These are phyloP conservation scores for Synergus laeviventris DNA, from an alignment of 2,888 invertebrate genomes.

Conservation along the genomic window DNA sequence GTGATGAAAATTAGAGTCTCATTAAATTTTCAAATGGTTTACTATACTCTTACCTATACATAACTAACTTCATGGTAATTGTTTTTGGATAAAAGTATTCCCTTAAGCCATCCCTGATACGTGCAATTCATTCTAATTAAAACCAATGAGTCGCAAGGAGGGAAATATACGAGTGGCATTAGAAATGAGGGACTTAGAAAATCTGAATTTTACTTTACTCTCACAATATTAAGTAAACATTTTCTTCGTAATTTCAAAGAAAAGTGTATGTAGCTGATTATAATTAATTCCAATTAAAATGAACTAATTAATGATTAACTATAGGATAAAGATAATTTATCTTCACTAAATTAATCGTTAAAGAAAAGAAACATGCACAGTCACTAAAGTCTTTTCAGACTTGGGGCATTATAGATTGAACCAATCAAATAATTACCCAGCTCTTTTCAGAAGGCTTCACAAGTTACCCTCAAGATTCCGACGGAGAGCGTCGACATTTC, in stretches of 20 bases:
- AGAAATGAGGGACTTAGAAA: background rate
- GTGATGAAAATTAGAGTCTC: background rate
- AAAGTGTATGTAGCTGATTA: background rate
- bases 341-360: background rate
- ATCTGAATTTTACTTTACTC: background rate
- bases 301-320: background rate
- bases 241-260: background rate
- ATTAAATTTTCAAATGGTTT: background rate
- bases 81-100: background rate
- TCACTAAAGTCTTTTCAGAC: conserved; percentile 16
- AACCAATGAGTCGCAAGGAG: background rate
- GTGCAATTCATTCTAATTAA: background rate
- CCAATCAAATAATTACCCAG: conserved; percentile 13
- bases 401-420: background rate
- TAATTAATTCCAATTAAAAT: background rate
- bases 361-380: conserved; percentile 5
- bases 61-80: background rate
- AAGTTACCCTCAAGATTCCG: conserved; percentile 12
- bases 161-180: background rate
- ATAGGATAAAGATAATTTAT: background rate
- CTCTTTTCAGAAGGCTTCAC: conserved; percentile 8
- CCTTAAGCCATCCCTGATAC: background rate
- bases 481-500: conserved; percentile 2
- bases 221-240: background rate
- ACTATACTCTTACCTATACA: background rate